Evolutionary conservation across 2,113 vertebrate genomes (phyloP), one percentile per base, ranked within the genome.

Genomic region (Triplophysa siluroides): DNA sequence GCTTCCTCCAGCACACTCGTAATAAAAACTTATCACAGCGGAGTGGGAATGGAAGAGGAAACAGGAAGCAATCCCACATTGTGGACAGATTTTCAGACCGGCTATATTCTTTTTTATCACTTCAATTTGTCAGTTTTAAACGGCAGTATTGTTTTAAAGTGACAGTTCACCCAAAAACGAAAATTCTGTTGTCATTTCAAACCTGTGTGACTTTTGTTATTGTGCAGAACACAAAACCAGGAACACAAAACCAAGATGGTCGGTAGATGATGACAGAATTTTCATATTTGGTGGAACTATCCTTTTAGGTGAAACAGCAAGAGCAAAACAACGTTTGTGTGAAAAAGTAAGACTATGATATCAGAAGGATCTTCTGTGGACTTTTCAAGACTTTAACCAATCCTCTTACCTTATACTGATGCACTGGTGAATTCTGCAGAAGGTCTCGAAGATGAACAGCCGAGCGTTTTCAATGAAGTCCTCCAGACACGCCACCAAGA

Each of bases 401-500:
- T 58, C n/a, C 13, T 16, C 52, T 90, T 91, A 99, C 97, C 93
- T 95, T 89, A 99, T 99, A 92, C 98, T 99, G 88, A 99, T 99
- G 88, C 98, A 99, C 29, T 99, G 96, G 83, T 99, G 98, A 81
- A 99, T 99, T 78, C 97, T 94, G 90, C 98, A 99, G 82, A 99
- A 99, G 12, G 98, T 99, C 90, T 99, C 98, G 81, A 99, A 99
- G 89, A 99, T 99, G 84, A 99, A 99, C 64, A 99, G 95, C 8
- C 96, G 95, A 8, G 97, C 98, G 4, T 99, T 99, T 88, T 99
- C 98, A 85, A 99, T 99, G 83, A 99, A 99, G 90, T 99, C 98
- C 86, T 99, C 97, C 19, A 99, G 94, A 78, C 97, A 99, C 0
- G 96, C 98, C 72, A 98, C 97, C 84, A 99, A 85, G 87, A 99